These are phyloP conservation scores for Tauraco hartlaubi DNA, from an alignment of 2,797 vertebrate genomes.

Conservation along the genomic window DNA sequence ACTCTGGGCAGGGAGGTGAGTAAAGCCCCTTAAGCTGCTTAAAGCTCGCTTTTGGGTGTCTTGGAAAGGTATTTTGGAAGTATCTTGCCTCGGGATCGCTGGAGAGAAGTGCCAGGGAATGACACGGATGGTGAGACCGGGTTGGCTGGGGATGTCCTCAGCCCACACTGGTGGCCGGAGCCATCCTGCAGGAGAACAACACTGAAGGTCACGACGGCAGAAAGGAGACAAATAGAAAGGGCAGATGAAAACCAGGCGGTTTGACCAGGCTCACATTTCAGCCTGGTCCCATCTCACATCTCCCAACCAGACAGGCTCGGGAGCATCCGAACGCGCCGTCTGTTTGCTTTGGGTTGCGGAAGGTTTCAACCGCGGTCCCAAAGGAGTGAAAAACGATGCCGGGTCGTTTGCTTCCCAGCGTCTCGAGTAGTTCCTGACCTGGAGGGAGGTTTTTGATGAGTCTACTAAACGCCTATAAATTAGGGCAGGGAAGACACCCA, in stretches of 20 bases:
- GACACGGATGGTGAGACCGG: fast-evolving
- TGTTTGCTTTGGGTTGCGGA: neutral
- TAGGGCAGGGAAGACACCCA: neutral
- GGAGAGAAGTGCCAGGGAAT: fast-evolving
- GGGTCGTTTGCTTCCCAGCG: neutral
- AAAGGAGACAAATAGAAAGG: neutral
- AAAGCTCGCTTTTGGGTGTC: neutral
- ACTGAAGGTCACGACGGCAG: neutral
- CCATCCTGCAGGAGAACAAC: fast-evolving
- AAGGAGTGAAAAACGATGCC: neutral
- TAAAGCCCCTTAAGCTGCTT: neutral
- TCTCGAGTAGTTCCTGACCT: neutral
- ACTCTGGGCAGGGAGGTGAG: fast-evolving
- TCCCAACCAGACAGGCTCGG: neutral
- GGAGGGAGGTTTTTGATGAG: neutral
- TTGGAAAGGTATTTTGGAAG: neutral
- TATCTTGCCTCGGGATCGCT: neutral
- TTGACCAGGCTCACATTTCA: neutral
- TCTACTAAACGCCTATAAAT: neutral
- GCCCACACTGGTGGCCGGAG: fast-evolving
- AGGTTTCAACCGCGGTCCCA: neutral
- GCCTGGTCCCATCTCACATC: neutral
- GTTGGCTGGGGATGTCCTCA: neutral
- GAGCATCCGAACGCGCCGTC: fast-evolving
- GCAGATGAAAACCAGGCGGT: neutral